Evolutionary conservation across 1,140 invertebrate genomes (phyloP).

Genomic region (Linepithema humile): DNA sequence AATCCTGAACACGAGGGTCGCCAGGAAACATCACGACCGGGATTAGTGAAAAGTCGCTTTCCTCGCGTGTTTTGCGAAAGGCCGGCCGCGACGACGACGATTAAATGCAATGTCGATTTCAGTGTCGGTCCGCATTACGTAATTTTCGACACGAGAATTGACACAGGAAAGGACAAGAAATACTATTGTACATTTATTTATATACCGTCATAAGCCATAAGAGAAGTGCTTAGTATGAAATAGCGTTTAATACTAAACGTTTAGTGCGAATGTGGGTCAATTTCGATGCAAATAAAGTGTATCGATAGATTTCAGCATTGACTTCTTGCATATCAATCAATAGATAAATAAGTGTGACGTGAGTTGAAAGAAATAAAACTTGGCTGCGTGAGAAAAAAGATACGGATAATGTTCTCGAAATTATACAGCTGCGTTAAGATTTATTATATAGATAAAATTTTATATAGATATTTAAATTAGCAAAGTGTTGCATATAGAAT

Average conservation of each 20-base stretch:
- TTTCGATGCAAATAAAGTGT: background rate
- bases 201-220: background rate
- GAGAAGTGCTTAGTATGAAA: background rate
- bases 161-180: constrained; percentile 9
- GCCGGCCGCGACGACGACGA: constrained; percentile 18
- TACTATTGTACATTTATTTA: background rate
- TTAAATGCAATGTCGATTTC: constrained; percentile 64
- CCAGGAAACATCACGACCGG: constrained; percentile 42
- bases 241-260: background rate
- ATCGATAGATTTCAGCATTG: background rate
- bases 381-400: background rate
- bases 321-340: background rate
- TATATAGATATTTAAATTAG: too few relatives aligned
- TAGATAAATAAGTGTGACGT: background rate
- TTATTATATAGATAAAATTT: too few relatives aligned
- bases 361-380: background rate
- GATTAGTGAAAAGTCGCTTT: constrained; percentile 58
- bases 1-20: constrained; percentile 59
- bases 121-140: constrained; percentile 54
- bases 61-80: constrained; percentile 34
- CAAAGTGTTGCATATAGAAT: too few relatives aligned
- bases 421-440: too few relatives aligned
- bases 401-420: background rate
- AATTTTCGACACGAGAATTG: constrained; percentile 23
- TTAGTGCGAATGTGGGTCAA: background rate